Evolutionary conservation across 1,140 invertebrate genomes (phyloP), one percentile per base, ranked within the genome.

Genomic region (Spodoptera litura): DNA sequence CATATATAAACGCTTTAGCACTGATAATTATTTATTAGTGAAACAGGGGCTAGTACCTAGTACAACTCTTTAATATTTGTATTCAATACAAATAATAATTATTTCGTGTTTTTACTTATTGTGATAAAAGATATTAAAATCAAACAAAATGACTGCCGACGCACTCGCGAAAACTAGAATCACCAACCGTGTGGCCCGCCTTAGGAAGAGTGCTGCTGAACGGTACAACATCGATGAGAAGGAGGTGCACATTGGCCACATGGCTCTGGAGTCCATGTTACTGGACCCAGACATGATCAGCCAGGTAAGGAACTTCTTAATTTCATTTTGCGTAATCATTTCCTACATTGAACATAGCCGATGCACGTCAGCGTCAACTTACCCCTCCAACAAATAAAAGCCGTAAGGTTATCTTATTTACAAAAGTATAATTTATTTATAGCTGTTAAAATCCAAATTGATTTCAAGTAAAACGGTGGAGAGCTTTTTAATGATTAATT

Each of bases 1-100:
- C 61, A 64, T 64, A 64, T 64, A 64, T 64, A 64, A 64, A 64
- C n/a, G 38, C 35, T 49, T 49, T 64, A 3, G 38, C 38, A 49
- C 6, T 64, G 61, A 64, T 64, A 64, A 64, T 59, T 12, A 20
- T 44, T 15, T 44, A 64, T 64, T 64, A 64, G 61, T 64, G 38
- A 15, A 44, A 62, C 25, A 25, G 38, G 38, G 52, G 12, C 52
- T n/a, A 15, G 10, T 55, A 55, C 15, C 52, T 6, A 6, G 6
- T 55, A 44, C 52, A n/a, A n/a, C 52, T 55, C 15, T 8, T n/a
- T 4, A 55, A 15, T 55, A 55, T 15, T 15, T 55, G 15, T 55
- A 15, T 55, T n/a, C 52, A 55, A 15, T 44, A n/a, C 11, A 62
- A 62, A 4, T 31, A 59, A 10, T 59, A 59, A 10, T 59, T 4